Conservation (phyloP, 2,113 vertebrate species). For the Pionites leucogaster region DNA sequence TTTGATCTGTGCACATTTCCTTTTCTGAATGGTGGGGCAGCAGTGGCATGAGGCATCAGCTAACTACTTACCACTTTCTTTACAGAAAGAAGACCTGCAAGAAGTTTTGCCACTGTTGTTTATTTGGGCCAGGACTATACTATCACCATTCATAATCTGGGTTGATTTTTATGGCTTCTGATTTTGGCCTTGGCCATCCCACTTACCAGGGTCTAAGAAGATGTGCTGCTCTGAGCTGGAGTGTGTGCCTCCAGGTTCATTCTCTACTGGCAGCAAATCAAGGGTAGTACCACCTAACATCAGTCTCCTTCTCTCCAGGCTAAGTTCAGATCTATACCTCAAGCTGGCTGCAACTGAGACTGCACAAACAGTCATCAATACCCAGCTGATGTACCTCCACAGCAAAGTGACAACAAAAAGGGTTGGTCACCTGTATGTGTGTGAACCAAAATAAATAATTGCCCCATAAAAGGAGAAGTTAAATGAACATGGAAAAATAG, state of each 20-base stretch:
- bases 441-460: conserved; percentile 10
- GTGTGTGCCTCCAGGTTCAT: not conserved
- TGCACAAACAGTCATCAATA: not conserved
- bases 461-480: not conserved
- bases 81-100: not conserved
- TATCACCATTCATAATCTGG: not conserved
- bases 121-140: not conserved
- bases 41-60: not conserved
- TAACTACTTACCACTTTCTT: not conserved
- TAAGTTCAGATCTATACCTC: not conserved
- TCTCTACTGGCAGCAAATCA: not conserved
- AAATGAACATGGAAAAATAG: not conserved
- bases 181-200: not conserved
- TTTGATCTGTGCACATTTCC: not conserved
- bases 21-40: not conserved
- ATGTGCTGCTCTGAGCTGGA: not conserved
- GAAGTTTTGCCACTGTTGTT: not conserved
- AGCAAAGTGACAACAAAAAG: not conserved
- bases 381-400: not conserved
- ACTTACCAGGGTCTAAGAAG: not conserved
- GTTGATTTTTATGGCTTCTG: not conserved
- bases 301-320: not conserved
- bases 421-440: not conserved
- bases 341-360: not conserved
- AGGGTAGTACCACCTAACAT: not conserved